These are phyloP conservation scores for Urocynchramus pylzowi DNA, from an alignment of 2,113 vertebrate genomes.

Conservation along the genomic window DNA sequence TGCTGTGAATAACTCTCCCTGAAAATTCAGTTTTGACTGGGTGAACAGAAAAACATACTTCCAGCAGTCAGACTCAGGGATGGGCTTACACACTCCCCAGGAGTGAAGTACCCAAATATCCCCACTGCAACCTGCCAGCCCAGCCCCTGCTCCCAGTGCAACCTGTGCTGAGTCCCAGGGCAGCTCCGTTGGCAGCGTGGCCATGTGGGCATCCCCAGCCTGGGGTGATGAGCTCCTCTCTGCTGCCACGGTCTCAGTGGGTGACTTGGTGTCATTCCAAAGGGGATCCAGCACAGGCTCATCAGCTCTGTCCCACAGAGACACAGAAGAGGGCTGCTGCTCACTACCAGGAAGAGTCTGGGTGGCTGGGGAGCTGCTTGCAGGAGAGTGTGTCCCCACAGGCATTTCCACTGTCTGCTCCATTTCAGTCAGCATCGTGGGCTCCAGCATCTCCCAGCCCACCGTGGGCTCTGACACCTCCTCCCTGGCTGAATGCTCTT, in stretches of 20 bases:
- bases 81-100: rapidly evolving
- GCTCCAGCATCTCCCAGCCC: neutral
- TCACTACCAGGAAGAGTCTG: neutral
- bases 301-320: conserved; percentile 2
- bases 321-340: neutral
- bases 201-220: conserved; percentile 12
- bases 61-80: neutral
- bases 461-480: neutral
- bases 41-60: neutral
- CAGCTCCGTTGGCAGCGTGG: conserved; percentile 43
- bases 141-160: neutral
- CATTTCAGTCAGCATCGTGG: neutral
- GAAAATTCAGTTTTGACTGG: neutral
- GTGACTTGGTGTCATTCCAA: neutral
- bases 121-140: neutral
- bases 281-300: neutral
- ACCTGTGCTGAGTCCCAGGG: conserved; percentile 77
- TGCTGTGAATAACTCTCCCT: neutral
- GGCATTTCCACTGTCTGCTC: neutral
- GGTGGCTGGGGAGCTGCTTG: neutral
- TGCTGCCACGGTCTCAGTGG: neutral
- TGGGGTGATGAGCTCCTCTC: conserved; percentile 17
- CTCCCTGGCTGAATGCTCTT: conserved; percentile 9
- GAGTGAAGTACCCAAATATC: neutral
- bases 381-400: neutral